Base-by-base conservation (phyloP, 2,113 vertebrate species). In the Chaetura pelagica region DNA sequence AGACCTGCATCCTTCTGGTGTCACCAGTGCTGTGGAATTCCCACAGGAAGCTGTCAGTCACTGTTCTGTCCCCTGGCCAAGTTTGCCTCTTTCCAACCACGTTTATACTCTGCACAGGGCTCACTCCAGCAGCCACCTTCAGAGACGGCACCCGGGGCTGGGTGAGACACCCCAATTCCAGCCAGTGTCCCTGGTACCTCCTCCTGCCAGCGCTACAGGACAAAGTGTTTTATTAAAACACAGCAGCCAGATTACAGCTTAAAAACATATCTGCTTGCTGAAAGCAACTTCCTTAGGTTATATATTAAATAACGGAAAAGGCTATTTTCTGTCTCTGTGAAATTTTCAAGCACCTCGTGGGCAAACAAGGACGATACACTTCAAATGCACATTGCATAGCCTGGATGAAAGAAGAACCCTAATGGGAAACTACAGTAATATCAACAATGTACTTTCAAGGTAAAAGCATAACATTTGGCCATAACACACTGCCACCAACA, bases 11-110 rank as follows among this genome's bases (percentile, higher is more conserved):
- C 71, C 73, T 84, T 64, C 73, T 4, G 18, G 76, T 92, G 62
- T 54, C 94, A 86, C 58, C 19, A 82, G 64, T 6, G 13, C 57
- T 4, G 48, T 49, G 48, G 21, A 20, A 20, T 49, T 49, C 21
- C 88, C 4, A 49, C n/a, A 94, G 97, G 97, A 98, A 98, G 80
- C 7, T 73, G 94, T 96, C 97, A 89, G 64, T 96, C 96, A 92
- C 23, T 38, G 6, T 84, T 66, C 77, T 96, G 92, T 91, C 46
- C 72, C 34, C 32, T 2, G 16, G 95, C 94, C 96, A 97, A 95
- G 44, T 67, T 61, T 75, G 84, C 63, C 91, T 95, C 88, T 89
- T 92, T 79, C 81, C 84, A 74, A 23, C 82, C 23, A 5, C 29
- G 81, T 86, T 96, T 84, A 91, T 78, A 76, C 18, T 75, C 93